Evolutionary conservation across 2,888 invertebrate species (phyloP).

Genomic region (Chelonus formosanus): DNA sequence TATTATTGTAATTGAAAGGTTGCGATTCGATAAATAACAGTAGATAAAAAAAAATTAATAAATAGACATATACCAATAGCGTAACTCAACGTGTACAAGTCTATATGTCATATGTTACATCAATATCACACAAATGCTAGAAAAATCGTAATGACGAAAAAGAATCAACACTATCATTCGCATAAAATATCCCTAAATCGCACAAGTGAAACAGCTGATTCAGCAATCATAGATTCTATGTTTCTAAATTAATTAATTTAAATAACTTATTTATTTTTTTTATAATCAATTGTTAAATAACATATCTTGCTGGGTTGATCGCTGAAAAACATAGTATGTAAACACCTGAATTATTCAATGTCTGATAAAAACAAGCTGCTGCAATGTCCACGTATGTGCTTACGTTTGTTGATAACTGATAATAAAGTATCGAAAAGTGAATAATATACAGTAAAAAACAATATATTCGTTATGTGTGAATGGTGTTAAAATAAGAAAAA

Average conservation of each 20-base stretch:
- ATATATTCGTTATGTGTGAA: constrained; percentile 33
- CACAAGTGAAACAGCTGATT: constrained; percentile 30
- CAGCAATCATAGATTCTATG: neutral
- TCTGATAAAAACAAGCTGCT: constrained; percentile 24
- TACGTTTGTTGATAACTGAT: constrained; percentile 38
- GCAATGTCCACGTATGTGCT: constrained; percentile 55
- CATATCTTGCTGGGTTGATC: neutral
- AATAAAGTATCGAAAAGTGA: constrained; percentile 17
- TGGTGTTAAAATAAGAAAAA: constrained; percentile 31
- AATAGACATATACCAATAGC: too few species aligned
- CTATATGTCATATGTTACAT: too few species aligned
- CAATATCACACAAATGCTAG: too few species aligned
- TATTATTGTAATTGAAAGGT: too few species aligned
- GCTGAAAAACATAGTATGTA: neutral
- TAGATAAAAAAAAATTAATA: too few species aligned
- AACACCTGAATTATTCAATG: constrained; percentile 26
- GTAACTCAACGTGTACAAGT: too few species aligned
- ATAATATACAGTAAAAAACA: constrained; percentile 5
- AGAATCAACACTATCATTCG: too few species aligned
- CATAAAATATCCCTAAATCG: constrained; percentile 8
- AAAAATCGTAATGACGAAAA: too few species aligned
- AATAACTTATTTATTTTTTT: constrained; percentile 1
- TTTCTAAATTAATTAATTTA: neutral
- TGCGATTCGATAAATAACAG: too few species aligned
- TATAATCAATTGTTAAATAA: neutral